These are phyloP conservation scores for Anadara kagoshimensis DNA, from an alignment of 1,140 invertebrate species.

Conservation along the genomic window DNA sequence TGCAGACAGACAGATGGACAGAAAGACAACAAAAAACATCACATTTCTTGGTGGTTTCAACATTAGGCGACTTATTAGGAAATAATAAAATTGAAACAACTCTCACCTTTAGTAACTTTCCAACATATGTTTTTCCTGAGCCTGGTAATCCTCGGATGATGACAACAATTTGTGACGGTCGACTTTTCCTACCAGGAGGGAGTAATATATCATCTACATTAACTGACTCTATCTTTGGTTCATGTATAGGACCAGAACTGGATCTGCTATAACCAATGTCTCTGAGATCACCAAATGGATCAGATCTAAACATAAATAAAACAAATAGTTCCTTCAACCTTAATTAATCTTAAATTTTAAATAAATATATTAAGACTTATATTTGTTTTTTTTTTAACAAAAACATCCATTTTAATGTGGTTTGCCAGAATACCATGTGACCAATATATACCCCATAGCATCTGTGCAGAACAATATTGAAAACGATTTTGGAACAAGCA, in stretches of 20 bases:
- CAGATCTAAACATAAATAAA: no score
- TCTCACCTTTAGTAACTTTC: slow-evolving; percentile 88
- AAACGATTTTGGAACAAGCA: no score
- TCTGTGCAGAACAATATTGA: no score
- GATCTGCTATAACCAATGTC: not conserved
- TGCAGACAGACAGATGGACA: not conserved
- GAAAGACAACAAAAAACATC: not conserved
- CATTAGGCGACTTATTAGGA: not conserved
- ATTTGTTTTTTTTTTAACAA: no score
- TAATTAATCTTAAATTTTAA: no score
- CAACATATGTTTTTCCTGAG: slow-evolving; percentile 90
- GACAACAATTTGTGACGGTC: slow-evolving; percentile 89
- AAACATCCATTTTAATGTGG: no score
- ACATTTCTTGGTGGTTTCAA: not conserved
- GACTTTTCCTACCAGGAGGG: slow-evolving; percentile 81
- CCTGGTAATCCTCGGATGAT: slow-evolving; percentile 93
- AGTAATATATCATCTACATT: slow-evolving; percentile 89
- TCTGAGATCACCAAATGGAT: no score
- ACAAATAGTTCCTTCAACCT: no score
- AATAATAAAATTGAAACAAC: not conserved
- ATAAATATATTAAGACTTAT: no score
- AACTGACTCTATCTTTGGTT: slow-evolving; percentile 67
- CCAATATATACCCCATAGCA: no score
- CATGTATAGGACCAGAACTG: slow-evolving; percentile 33
- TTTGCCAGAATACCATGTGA: no score